Evolutionary conservation across 2,113 vertebrate species (phyloP).

Genomic region (Mesitornis unicolor): DNA sequence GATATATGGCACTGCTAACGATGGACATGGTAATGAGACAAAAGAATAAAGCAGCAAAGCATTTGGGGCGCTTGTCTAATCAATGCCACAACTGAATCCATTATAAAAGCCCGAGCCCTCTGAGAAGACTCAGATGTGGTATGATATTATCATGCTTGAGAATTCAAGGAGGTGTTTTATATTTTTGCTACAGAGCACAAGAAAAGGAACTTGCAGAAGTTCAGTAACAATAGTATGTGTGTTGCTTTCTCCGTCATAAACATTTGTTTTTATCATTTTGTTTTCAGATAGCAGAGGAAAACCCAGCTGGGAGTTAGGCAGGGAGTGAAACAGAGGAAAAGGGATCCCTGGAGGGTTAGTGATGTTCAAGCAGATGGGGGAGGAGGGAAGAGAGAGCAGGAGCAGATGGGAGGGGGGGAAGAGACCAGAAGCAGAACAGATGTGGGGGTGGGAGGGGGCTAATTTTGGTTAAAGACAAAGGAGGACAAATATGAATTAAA

Average conservation of each 20-base stretch:
- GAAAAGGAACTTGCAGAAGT: background rate
- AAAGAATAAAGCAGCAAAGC: background rate
- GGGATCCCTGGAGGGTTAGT: slow-evolving; percentile 44
- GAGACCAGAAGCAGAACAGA: slow-evolving; percentile 51
- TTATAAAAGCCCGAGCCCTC: background rate
- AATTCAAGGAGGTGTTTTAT: background rate
- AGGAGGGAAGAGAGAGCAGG: slow-evolving; percentile 16
- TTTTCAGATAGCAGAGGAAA: background rate
- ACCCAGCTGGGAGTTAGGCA: slow-evolving; percentile 12
- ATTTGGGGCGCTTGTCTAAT: background rate
- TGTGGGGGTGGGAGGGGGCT: slow-evolving; percentile 41
- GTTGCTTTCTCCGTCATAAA: background rate
- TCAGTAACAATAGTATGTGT: background rate
- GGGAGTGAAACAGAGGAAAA: slow-evolving; percentile 46
- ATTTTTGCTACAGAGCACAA: background rate
- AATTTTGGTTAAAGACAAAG: slow-evolving; percentile 57
- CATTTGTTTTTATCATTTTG: background rate
- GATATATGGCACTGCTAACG: background rate
- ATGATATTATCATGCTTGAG: background rate
- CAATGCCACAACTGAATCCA: background rate
- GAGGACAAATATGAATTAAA: slow-evolving; percentile 36
- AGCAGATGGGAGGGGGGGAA: slow-evolving; percentile 56
- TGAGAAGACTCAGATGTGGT: background rate
- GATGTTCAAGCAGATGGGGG: slow-evolving; percentile 56
- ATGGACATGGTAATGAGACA: background rate